phyloP scores from a whole-genome alignment of 2,888 invertebrate species.

The Caenorhabditis afra region DNA sequence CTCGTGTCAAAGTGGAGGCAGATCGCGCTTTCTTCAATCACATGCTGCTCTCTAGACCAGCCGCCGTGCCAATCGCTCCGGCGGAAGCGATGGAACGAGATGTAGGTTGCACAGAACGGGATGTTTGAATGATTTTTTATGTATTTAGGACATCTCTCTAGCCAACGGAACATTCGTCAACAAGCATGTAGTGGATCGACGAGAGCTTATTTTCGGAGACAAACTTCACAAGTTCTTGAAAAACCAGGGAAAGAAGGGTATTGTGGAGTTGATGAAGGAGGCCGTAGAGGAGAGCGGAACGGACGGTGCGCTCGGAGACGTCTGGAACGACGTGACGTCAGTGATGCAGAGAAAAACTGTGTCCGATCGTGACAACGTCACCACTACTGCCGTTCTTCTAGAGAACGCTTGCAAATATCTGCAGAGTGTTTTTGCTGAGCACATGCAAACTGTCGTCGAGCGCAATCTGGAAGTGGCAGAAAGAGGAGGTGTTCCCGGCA shows the following conservation, averaged over 20 bases:
- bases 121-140: neutral
- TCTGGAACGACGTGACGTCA: conserved; percentile 65
- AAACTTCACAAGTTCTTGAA: conserved; percentile 65
- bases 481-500: conserved; percentile 78
- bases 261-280: conserved; percentile 62
- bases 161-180: conserved; percentile 48
- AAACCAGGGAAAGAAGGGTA: conserved; percentile 59
- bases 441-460: conserved; percentile 75
- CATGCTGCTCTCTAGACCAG: conserved; percentile 68
- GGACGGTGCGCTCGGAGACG: conserved; percentile 55
- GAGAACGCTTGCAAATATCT: conserved; percentile 68
- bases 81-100: conserved; percentile 50
- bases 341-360: conserved; percentile 56
- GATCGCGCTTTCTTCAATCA: conserved; percentile 79
- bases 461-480: conserved; percentile 72
- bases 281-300: conserved; percentile 64
- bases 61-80: conserved; percentile 57
- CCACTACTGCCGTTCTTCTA: conserved; percentile 62
- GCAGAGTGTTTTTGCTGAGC: conserved; percentile 68
- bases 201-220: conserved; percentile 68
- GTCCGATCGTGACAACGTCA: conserved; percentile 55
- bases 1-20: conserved; percentile 72
- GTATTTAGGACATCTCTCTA: conserved; percentile 31
- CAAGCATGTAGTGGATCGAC: conserved; percentile 48
- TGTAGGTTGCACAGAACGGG: conserved; percentile 1